These are phyloP conservation scores for Lacerta viridis DNA, from an alignment of 2,797 vertebrate species.

Conservation along the genomic window DNA sequence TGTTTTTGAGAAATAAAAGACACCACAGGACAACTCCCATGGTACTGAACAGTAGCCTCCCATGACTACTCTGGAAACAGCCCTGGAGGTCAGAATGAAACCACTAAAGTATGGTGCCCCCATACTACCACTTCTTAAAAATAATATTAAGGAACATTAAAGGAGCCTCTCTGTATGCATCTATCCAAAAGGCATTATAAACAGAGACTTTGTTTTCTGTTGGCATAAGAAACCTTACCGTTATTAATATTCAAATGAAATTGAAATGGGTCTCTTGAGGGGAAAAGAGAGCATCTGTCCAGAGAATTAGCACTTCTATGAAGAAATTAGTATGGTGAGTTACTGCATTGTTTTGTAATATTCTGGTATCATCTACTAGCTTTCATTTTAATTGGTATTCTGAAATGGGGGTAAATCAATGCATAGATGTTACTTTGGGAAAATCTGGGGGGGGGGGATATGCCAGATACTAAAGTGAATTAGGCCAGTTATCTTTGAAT, in stretches of 20 bases:
- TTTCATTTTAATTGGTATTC: conserved; percentile 50
- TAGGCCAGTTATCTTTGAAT: neutral
- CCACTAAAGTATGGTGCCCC: too few relatives aligned
- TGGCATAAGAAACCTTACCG: neutral
- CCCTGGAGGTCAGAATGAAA: too few relatives aligned
- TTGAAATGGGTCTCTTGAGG: neutral
- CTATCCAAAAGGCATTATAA: conserved; percentile 1
- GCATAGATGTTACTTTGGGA: neutral
- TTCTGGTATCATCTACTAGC: conserved; percentile 3
- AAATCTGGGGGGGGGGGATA: neutral
- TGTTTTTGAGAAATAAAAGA: neutral
- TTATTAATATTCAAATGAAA: conserved; percentile 18
- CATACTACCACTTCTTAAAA: neutral
- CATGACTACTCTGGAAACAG: too few relatives aligned
- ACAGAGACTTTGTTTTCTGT: neutral
- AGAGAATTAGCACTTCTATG: conserved; percentile 39
- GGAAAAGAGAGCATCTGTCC: neutral
- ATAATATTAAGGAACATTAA: neutral
- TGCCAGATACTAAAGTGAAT: neutral
- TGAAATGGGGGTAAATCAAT: conserved; percentile 7
- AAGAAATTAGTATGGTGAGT: conserved; percentile 44
- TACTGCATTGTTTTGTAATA: conserved; percentile 51
- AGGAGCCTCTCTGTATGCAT: neutral
- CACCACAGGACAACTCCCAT: too few relatives aligned
- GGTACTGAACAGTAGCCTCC: too few relatives aligned